Conservation (phyloP, 2,888 invertebrate species). For the Diarsia brunnea region DNA sequence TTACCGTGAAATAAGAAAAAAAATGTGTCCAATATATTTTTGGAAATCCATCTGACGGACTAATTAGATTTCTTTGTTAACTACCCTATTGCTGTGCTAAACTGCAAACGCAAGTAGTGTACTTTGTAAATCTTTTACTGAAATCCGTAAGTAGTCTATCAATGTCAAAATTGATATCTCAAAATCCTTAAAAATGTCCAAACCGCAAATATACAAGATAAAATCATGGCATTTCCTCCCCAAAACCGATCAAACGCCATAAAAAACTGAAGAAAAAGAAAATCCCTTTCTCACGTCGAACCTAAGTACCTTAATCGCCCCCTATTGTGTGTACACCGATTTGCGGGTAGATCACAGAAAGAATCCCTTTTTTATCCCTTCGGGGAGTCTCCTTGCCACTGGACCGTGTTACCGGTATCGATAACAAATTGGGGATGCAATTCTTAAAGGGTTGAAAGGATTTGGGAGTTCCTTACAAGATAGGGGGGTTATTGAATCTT, state of each 20-base stretch:
- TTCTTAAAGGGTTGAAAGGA: conserved; percentile 82
- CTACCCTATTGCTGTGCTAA: too few species aligned
- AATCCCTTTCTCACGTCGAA: conserved; percentile 80
- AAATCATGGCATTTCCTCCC: conserved; percentile 55
- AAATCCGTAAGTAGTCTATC: not conserved
- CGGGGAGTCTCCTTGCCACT: conserved; percentile 76
- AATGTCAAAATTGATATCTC: conserved; percentile 14
- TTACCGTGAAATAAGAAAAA: too few species aligned
- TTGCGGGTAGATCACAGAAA: conserved; percentile 87
- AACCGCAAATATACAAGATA: conserved; percentile 22
- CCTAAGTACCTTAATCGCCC: conserved; percentile 82
- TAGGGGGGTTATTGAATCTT: conserved; percentile 76
- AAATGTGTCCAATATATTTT: too few species aligned
- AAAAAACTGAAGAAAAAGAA: conserved; percentile 65
- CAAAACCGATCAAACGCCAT: conserved; percentile 67
- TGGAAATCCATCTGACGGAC: too few species aligned
- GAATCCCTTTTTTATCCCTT: conserved; percentile 87
- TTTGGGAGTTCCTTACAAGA: conserved; percentile 79
- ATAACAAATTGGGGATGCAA: conserved; percentile 87
- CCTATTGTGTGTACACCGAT: conserved; percentile 81
- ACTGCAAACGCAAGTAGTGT: not conserved
- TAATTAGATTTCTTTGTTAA: too few species aligned
- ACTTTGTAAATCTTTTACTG: not conserved
- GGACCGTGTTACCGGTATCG: conserved; percentile 87
- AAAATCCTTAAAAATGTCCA: conserved; percentile 20